Conservation (phyloP, 2,888 invertebrate species). For the Leucophenga maculata region DNA sequence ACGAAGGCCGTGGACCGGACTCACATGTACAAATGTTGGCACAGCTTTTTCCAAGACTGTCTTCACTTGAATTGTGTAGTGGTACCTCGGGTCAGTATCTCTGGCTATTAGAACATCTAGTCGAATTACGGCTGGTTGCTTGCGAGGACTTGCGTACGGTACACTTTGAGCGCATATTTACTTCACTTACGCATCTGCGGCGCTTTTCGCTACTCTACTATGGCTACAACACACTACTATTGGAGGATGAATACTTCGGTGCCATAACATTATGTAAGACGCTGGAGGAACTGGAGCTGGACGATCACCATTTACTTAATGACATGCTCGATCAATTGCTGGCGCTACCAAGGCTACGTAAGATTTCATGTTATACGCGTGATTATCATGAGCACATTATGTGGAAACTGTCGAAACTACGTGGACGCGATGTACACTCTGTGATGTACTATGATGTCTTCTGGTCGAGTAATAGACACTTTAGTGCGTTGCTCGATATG, state of each 20-base stretch:
- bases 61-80: conserved; percentile 33
- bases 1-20: conserved; percentile 32
- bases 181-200: conserved; percentile 28
- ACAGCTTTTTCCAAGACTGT: conserved; percentile 45
- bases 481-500: conserved; percentile 29
- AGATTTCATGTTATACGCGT: conserved; percentile 39
- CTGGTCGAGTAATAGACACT: conserved; percentile 36
- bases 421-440: conserved; percentile 31
- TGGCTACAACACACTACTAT: conserved; percentile 30
- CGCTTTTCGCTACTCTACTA: conserved; percentile 45
- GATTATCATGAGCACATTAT: conserved; percentile 38
- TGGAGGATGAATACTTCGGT: conserved; percentile 26
- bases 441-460: conserved; percentile 44
- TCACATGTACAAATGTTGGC: conserved; percentile 34
- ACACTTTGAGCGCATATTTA: conserved; percentile 31
- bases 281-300: conserved; percentile 47
- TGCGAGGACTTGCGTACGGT: conserved; percentile 38
- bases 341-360: conserved; percentile 35
- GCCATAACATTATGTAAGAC: conserved; percentile 35
- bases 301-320: conserved; percentile 44
- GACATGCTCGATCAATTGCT: conserved; percentile 36
- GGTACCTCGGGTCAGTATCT: conserved; percentile 41
- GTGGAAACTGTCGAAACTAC: conserved; percentile 26
- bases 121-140: conserved; percentile 40
- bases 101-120: conserved; percentile 36